Evolutionary conservation across 2,888 invertebrate genomes (phyloP), one percentile per base, ranked within the genome.

Genomic region (Lithophane leautieri): DNA sequence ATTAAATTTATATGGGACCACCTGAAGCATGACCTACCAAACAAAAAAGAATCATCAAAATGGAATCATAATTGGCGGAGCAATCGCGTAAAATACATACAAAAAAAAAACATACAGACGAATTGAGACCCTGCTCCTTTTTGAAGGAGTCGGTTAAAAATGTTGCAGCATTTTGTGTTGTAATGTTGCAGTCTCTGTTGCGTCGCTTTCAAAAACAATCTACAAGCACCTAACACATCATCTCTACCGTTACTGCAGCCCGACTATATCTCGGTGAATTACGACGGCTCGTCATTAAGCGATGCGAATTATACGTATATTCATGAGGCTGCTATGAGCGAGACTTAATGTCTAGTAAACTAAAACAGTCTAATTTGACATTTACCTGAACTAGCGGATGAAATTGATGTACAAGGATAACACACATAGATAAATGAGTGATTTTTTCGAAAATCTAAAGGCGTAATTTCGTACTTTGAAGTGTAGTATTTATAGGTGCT

Each of bases 221-320:
- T 16, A 65, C 34, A 2, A 52, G 85, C 7, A 71, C 42, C 70
- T 14, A 87, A 80, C 25, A 3, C 54, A 11, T 0, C 12, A 7
- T n/a, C 76, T 61, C 25, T 82, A 84, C 28, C 58, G 68, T 40
- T 78, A 74, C 42, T 61, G 34, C 12, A 34, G 0, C 11, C 2
- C 47, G 65, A 47, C 70, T 78, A 81, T 89, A 87, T 89, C 88
- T 89, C 88, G 83, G 86, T 89, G 89, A 92, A 91, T 91, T 89
- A 91, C 90, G 87, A 80, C 75, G 84, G 81, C 84, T 89, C 87
- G 88, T 91, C 91, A 91, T 91, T 92, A 91, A 89, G 90, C 89
- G 88, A 85, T 75, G 88, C 75, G 89, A 91, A 91, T 93, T 90
- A 90, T 89, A 88, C 85, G 83, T 87, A 91, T 92, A 93, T 92